These are phyloP conservation scores for Nipponia nippon DNA, from an alignment of 2,113 vertebrate genomes.

Conservation along the genomic window DNA sequence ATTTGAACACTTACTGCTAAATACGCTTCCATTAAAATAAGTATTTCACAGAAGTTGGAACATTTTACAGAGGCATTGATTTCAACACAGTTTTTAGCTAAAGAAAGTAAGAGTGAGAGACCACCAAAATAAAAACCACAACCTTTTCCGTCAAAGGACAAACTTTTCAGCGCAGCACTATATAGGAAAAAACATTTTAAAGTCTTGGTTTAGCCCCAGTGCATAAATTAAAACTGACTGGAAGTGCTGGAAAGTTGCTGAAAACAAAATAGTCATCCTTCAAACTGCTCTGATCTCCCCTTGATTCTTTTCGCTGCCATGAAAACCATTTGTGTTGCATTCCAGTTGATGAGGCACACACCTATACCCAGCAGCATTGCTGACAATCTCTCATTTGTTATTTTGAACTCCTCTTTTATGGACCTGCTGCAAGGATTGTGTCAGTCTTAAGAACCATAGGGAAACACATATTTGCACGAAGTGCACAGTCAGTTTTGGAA, in stretches of 20 bases:
- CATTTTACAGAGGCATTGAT: neutral
- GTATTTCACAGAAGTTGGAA: neutral
- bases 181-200: too few relatives aligned
- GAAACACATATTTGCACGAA: neutral
- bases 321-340: neutral
- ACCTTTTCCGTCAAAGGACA: neutral
- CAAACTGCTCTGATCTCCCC: neutral
- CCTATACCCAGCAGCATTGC: neutral
- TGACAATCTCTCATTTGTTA: neutral
- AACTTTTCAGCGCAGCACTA: neutral
- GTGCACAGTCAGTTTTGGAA: neutral
- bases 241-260: neutral
- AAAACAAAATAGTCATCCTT: neutral
- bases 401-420: neutral
- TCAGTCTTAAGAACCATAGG: neutral
- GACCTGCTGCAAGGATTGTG: neutral
- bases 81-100: neutral
- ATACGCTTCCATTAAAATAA: neutral
- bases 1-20: neutral
- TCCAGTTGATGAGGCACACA: neutral
- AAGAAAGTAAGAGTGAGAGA: neutral
- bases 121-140: neutral
- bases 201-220: neutral
- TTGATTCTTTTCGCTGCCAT: neutral
- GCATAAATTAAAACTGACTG: neutral